Percentiles rank a stretch among this genome's conserved stretches.
These are phyloP conservation scores for Pangasius larnaudii DNA, from an alignment of 2,797 vertebrate species.

Conservation along the genomic window DNA sequence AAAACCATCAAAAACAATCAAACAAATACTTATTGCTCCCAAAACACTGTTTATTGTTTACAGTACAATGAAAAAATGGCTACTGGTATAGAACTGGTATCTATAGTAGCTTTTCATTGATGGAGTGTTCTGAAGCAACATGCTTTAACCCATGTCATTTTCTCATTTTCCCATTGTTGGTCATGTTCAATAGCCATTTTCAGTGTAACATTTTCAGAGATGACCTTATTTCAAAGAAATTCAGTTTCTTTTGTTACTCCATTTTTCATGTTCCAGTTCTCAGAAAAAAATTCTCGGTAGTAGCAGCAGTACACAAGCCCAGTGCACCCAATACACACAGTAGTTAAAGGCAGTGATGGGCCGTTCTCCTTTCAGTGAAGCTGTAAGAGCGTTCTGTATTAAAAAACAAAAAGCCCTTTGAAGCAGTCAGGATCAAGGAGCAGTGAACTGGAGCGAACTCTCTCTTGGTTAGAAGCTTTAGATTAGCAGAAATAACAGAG, in stretches of 20 bases:
- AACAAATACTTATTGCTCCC: neutral
- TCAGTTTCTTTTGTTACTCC: neutral
- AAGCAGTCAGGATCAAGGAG: slow-evolving; percentile 13
- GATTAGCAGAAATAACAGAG: slow-evolving; percentile 59
- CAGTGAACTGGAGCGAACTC: neutral
- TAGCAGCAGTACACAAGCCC: slow-evolving; percentile 14
- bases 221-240: neutral
- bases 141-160: neutral
- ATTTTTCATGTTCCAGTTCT: neutral
- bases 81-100: neutral
- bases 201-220: neutral
- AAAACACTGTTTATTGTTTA: neutral
- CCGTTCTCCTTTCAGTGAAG: slow-evolving; percentile 8
- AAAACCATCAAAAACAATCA: neutral
- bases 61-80: neutral
- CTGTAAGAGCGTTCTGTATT: slow-evolving; percentile 20
- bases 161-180: neutral
- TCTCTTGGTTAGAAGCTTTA: slow-evolving; percentile 42
- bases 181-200: neutral
- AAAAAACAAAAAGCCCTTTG: slow-evolving; percentile 1
- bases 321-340: slow-evolving; percentile 1
- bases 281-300: neutral
- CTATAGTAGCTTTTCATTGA: neutral
- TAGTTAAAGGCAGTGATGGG: neutral
- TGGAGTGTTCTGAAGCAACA: neutral